A percentile compares a stretch with the other conserved stretches of the same genome.
These are phyloP conservation scores for Hyles euphorbiae DNA, from an alignment of 1,140 invertebrate genomes.

Conservation along the genomic window DNA sequence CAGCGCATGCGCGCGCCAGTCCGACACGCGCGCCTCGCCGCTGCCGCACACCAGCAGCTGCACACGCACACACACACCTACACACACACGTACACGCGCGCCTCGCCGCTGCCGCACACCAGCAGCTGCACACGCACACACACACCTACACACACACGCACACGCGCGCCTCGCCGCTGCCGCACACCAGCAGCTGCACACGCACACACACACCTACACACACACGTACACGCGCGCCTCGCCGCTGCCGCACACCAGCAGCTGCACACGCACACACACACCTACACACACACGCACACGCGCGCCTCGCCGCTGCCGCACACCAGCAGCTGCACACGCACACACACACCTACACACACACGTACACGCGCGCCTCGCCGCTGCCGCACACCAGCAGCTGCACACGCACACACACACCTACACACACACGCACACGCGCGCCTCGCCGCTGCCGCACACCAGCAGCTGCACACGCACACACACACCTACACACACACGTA, in stretches of 20 bases:
- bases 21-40: conserved; percentile 93
- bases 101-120: conserved; percentile 95
- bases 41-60: conserved; percentile 94
- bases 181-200: conserved; percentile 89
- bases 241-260: conserved; percentile 94
- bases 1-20: conserved; percentile 92
- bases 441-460: conserved; percentile 95
- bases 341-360: neutral
- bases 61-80: neutral
- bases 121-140: conserved; percentile 79
- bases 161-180: conserved; percentile 94
- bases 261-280: conserved; percentile 67
- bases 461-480: conserved; percentile 79
- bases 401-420: neutral
- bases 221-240: conserved; percentile 85
- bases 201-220: neutral
- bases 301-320: conserved; percentile 96
- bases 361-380: conserved; percentile 89
- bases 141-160: conserved; percentile 21
- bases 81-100: conserved; percentile 78
- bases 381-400: conserved; percentile 94
- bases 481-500: conserved; percentile 21
- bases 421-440: conserved; percentile 79
- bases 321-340: conserved; percentile 82
- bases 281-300: conserved; percentile 65